These are phyloP conservation scores for Morone saxatilis DNA, from an alignment of 2,113 vertebrate species.

Conservation along the genomic window DNA sequence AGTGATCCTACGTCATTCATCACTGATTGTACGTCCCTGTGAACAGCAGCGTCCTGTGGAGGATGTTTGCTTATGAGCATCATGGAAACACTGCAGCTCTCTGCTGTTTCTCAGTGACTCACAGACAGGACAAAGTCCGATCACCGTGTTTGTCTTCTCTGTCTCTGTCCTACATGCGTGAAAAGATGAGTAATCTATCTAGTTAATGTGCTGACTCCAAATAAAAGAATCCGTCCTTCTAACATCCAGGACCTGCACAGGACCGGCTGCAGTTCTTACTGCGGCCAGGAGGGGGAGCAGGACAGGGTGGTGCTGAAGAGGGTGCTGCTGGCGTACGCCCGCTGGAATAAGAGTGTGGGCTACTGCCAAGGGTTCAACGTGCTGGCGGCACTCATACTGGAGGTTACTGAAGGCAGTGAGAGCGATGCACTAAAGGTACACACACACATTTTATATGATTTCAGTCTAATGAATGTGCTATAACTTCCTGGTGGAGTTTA, in stretches of 20 bases:
- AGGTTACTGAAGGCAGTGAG: slow-evolving; percentile 78
- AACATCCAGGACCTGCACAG: slow-evolving; percentile 80
- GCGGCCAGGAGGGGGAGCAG: slow-evolving; percentile 81
- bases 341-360: slow-evolving; percentile 80
- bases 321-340: slow-evolving; percentile 78
- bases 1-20: background rate
- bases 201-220: background rate
- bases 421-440: slow-evolving; percentile 79
- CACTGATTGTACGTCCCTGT: background rate
- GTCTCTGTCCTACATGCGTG: background rate
- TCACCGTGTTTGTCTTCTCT: background rate
- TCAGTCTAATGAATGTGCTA: background rate
- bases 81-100: slow-evolving; percentile 51
- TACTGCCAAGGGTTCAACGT: slow-evolving; percentile 83
- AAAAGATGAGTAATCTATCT: background rate
- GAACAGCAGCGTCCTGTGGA: slow-evolving; percentile 4
- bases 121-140: slow-evolving; percentile 50
- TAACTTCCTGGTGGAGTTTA: too few species aligned
- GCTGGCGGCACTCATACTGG: slow-evolving; percentile 78
- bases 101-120: slow-evolving; percentile 13
- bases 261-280: slow-evolving; percentile 81
- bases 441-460: background rate
- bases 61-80: slow-evolving; percentile 70
- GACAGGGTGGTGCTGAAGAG: slow-evolving; percentile 82
- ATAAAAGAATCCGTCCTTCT: background rate